Percentiles rank a stretch among this genome's conserved stretches.
Conservation (phyloP, 2,888 invertebrate genomes). For the Phasia obesa region DNA sequence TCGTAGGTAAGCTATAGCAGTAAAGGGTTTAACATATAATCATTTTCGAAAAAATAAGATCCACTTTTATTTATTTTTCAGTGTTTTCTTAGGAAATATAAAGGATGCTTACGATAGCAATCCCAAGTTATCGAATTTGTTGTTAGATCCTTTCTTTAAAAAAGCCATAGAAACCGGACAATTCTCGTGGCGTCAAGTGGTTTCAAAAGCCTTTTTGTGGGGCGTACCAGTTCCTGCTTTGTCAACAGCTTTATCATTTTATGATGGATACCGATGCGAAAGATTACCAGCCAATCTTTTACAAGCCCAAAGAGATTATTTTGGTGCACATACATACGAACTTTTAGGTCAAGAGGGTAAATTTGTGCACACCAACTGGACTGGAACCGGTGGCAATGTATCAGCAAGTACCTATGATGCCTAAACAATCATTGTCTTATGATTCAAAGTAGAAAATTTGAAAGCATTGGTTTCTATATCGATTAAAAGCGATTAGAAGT, state of each 20-base stretch:
- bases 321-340: conserved; percentile 99
- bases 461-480: not conserved
- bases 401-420: conserved; percentile 96
- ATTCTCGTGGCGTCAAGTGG: conserved; percentile 92
- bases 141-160: conserved; percentile 96
- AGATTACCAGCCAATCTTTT: conserved; percentile 96
- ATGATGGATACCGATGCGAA: conserved; percentile 95
- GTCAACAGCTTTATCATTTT: conserved; percentile 97
- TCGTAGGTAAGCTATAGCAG: conserved; percentile 85
- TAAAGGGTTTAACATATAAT: not conserved
- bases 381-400: conserved; percentile 97
- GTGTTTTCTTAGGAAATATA: conserved; percentile 94
- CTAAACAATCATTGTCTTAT: conserved; percentile 79
- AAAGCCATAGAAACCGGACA: conserved; percentile 91
- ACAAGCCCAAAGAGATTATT: conserved; percentile 99
- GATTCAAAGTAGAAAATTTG: not conserved
- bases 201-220: conserved; percentile 86
- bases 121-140: conserved; percentile 91
- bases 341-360: conserved; percentile 91
- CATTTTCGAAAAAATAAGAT: too few relatives aligned
- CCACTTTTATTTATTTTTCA: conserved; percentile 78
- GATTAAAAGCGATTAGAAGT: not conserved
- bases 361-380: conserved; percentile 99
- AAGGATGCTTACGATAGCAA: conserved; percentile 96
- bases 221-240: conserved; percentile 98